phyloP scores from a whole-genome alignment of 2,888 invertebrate species.

The Copidosoma aretas region DNA sequence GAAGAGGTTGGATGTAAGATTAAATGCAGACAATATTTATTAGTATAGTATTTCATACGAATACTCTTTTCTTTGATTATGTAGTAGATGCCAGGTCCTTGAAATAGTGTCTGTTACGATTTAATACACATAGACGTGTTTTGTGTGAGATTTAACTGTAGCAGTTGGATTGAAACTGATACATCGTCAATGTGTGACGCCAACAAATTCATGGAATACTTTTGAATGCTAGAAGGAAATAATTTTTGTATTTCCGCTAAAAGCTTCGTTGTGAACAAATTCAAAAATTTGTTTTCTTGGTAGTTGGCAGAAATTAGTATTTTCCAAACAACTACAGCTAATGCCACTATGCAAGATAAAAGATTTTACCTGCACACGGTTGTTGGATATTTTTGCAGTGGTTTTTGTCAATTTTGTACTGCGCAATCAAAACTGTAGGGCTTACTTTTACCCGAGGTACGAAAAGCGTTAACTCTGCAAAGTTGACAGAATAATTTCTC shows the following conservation, averaged over 20 bases:
- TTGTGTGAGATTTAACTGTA: constrained; percentile 39
- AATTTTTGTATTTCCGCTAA: background rate
- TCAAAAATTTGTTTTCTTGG: background rate
- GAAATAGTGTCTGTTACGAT: constrained; percentile 48
- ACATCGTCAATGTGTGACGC: constrained; percentile 41
- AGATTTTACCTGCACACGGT: background rate
- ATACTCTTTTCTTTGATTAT: constrained; percentile 43
- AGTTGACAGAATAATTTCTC: constrained; percentile 11
- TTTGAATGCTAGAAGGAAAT: constrained; percentile 5
- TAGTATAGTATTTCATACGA: constrained; percentile 33
- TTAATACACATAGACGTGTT: constrained; percentile 37
- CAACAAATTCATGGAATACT: background rate
- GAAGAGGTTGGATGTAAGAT: constrained; percentile 46
- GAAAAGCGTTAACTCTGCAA: constrained; percentile 36
- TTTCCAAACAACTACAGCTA: background rate
- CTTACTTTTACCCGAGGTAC: constrained; percentile 43
- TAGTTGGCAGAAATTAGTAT: background rate
- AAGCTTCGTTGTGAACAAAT: background rate
- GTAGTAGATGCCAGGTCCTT: constrained; percentile 43
- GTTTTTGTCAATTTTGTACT: constrained; percentile 42
- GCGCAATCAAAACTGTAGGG: constrained; percentile 47
- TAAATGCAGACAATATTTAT: too few relatives aligned
- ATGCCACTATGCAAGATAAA: constrained; percentile 2
- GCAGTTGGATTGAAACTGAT: constrained; percentile 39
- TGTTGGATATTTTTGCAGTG: constrained; percentile 37